A percentile compares a stretch with the other conserved stretches of the same genome.
phyloP scores from a whole-genome alignment of 2,113 vertebrate species.

The Garra rufa region DNA sequence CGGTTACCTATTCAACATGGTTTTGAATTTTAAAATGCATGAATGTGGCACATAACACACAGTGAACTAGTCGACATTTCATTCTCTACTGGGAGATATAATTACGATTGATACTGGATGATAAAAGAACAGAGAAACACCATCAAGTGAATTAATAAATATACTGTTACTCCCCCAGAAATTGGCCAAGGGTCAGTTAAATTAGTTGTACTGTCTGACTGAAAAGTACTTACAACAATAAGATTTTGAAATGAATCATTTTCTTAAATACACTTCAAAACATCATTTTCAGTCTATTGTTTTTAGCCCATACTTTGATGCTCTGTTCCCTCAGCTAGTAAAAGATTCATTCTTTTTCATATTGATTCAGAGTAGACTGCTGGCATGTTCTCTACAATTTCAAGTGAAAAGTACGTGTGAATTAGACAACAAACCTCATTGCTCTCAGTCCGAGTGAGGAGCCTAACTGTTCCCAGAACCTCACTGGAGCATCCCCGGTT shows the following conservation, averaged over 20 bases:
- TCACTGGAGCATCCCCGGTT: constrained; percentile 94
- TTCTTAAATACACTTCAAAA: too few species aligned
- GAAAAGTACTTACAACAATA: background rate
- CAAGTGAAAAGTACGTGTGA: background rate
- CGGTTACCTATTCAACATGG: too few species aligned
- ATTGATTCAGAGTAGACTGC: background rate
- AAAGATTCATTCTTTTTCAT: background rate
- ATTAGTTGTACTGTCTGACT: background rate
- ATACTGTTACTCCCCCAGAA: background rate
- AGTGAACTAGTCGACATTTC: too few species aligned
- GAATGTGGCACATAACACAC: background rate
- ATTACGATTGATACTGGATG: background rate
- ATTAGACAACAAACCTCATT: constrained; percentile 82
- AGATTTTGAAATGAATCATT: too few species aligned
- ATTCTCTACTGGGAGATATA: background rate
- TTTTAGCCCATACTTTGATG: background rate
- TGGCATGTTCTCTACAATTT: background rate
- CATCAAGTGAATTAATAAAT: background rate
- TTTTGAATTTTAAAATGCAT: background rate
- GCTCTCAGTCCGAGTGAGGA: constrained; percentile 94
- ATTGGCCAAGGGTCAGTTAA: background rate
- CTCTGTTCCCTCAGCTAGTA: background rate
- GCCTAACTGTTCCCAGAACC: constrained; percentile 97
- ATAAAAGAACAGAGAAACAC: background rate
- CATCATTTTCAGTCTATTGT: background rate